Evolutionary conservation across 2,113 vertebrate genomes (phyloP).

Genomic region (Prochilodus magdalenae): DNA sequence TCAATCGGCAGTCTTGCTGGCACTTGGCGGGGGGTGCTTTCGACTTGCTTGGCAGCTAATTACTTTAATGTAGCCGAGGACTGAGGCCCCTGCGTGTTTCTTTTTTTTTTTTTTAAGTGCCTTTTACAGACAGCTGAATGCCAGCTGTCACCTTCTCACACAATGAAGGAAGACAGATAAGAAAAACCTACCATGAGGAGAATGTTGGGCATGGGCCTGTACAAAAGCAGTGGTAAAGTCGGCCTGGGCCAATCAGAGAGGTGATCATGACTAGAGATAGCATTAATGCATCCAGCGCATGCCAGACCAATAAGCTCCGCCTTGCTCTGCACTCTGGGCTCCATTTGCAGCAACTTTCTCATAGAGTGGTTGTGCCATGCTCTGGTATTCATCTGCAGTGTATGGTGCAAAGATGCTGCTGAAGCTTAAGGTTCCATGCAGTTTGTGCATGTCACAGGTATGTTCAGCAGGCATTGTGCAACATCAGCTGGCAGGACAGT

Average conservation of each 20-base stretch:
- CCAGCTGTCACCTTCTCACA: slow-evolving; percentile 91
- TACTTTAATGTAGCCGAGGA: slow-evolving; percentile 94
- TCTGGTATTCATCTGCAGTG: neutral
- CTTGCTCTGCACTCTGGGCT: slow-evolving; percentile 46
- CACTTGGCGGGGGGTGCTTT: slow-evolving; percentile 91
- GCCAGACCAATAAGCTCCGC: slow-evolving; percentile 41
- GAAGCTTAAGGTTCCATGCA: slow-evolving; percentile 28
- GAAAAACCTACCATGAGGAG: slow-evolving; percentile 70
- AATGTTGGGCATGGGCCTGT: slow-evolving; percentile 64
- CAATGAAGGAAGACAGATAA: slow-evolving; percentile 80
- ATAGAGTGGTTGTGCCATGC: neutral
- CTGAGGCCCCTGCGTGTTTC: slow-evolving; percentile 80
- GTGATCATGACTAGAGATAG: slow-evolving; percentile 71
- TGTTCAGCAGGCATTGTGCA: slow-evolving; percentile 29
- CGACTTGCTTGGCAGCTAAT: slow-evolving; percentile 96
- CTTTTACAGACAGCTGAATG: slow-evolving; percentile 89
- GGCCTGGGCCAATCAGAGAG: slow-evolving; percentile 60
- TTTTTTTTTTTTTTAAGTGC: slow-evolving; percentile 79
- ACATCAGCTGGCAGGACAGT: slow-evolving; percentile 35
- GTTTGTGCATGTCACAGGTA: slow-evolving; percentile 21
- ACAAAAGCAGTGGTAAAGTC: slow-evolving; percentile 64
- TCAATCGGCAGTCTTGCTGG: slow-evolving; percentile 84
- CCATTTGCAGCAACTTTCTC: neutral
- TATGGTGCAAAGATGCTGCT: neutral
- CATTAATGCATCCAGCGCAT: slow-evolving; percentile 29